Conservation (phyloP, 2,797 vertebrate genomes). For the Numenius phaeopus region DNA sequence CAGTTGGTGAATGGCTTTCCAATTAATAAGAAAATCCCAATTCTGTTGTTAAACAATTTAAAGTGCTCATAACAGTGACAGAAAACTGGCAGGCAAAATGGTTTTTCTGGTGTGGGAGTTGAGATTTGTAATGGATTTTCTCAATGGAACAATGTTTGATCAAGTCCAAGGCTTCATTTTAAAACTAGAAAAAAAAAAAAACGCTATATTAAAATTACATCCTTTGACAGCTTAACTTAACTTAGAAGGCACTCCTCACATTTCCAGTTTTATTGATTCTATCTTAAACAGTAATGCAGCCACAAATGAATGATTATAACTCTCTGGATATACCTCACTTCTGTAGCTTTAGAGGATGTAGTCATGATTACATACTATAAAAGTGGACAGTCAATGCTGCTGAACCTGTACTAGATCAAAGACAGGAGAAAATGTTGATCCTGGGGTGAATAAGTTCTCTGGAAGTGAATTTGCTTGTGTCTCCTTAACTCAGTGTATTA, state of each 20-base stretch:
- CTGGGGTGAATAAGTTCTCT: slow-evolving; percentile 22
- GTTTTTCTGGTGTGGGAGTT: background rate
- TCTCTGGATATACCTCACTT: background rate
- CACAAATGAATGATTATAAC: slow-evolving; percentile 34
- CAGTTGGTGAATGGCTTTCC: background rate
- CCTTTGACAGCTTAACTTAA: slow-evolving; percentile 24
- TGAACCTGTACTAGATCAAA: slow-evolving; percentile 17
- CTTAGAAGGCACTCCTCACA: slow-evolving; percentile 32
- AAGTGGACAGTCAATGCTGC: background rate
- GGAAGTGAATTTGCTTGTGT: slow-evolving; percentile 22
- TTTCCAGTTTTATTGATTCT: slow-evolving; percentile 37
- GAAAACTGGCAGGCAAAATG: slow-evolving; percentile 17
- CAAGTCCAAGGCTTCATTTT: background rate
- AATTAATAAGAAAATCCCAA: slow-evolving; percentile 26
- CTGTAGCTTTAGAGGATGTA: slow-evolving; percentile 3
- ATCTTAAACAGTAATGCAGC: slow-evolving; percentile 2
- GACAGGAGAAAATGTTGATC: slow-evolving; percentile 24
- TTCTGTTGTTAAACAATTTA: slow-evolving; percentile 35
- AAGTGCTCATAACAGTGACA: background rate
- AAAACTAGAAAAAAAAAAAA: background rate
- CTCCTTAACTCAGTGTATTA: background rate
- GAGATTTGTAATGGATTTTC: slow-evolving; percentile 15
- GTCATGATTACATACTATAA: background rate
- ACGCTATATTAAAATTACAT: background rate
- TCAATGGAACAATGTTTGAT: slow-evolving; percentile 15